Conservation (phyloP, 1,140 invertebrate genomes). For the Diorhabda sublineata region DNA sequence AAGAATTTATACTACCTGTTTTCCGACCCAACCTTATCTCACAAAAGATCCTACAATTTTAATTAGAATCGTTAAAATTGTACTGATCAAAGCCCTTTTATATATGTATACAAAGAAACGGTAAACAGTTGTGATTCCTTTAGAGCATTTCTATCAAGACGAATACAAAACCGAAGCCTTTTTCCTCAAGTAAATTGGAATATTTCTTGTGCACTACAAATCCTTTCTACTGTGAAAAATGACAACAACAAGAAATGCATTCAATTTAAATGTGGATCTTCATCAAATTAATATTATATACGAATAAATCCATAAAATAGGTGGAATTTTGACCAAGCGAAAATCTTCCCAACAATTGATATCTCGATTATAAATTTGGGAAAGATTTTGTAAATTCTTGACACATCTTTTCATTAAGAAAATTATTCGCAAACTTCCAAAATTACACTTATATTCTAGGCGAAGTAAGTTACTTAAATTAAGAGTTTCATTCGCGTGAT, state of each 20-base stretch:
- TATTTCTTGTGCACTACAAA: not conserved
- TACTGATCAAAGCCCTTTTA: not conserved
- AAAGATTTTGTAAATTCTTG: not conserved
- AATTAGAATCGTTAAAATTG: not conserved
- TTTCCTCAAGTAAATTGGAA: not conserved
- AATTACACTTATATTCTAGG: not conserved
- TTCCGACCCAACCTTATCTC: not conserved
- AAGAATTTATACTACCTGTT: not conserved
- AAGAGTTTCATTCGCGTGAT: not conserved
- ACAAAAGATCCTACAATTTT: constrained; percentile 1
- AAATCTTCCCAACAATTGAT: not conserved
- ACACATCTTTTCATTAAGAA: not conserved
- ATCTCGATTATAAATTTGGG: not conserved
- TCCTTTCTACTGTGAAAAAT: too few relatives aligned
- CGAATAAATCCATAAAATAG: too few relatives aligned
- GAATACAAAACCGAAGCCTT: not conserved
- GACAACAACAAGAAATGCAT: too few relatives aligned
- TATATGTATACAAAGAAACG: not conserved
- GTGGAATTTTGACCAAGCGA: too few relatives aligned
- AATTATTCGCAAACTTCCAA: constrained; percentile 1
- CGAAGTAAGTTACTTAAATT: not conserved
- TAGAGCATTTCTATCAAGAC: not conserved
- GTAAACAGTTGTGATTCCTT: not conserved
- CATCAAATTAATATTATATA: too few relatives aligned
- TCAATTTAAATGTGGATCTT: too few relatives aligned